Conservation (phyloP, 2,113 vertebrate species). For the Neolamprologus cancellatus region DNA sequence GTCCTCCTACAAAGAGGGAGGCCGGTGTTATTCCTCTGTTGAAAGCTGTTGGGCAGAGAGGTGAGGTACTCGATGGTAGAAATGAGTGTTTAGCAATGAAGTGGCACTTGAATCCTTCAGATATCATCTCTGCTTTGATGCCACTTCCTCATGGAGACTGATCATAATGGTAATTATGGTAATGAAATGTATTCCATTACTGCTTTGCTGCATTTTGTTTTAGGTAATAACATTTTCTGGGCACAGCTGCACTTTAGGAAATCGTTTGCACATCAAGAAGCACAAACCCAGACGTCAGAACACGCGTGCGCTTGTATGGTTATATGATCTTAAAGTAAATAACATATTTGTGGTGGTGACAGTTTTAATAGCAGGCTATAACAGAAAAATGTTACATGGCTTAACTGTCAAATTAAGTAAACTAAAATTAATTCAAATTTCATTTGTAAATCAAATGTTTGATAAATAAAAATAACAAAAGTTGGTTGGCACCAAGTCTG, state of each 20-base stretch:
- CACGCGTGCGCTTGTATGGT: background rate
- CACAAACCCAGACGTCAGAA: background rate
- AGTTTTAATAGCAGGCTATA: background rate
- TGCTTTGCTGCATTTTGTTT: background rate
- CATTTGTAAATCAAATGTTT: background rate
- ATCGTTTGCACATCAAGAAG: no score
- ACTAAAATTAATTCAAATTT: background rate
- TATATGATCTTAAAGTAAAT: background rate
- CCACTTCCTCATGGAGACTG: background rate
- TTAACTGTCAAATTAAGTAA: background rate
- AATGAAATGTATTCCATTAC: background rate
- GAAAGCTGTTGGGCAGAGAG: background rate
- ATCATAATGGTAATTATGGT: background rate
- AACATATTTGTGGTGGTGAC: background rate
- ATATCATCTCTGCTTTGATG: background rate
- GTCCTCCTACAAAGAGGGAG: background rate
- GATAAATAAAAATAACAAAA: background rate
- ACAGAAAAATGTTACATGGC: background rate
- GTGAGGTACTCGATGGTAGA: background rate
- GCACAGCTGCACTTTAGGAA: background rate
- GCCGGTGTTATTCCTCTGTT: rapidly evolving
- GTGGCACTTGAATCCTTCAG: background rate
- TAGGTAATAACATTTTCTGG: background rate
- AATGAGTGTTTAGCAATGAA: background rate
- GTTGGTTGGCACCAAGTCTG: background rate